Evolutionary conservation across 2,113 vertebrate species (phyloP), one percentile per base, ranked within the genome.

Genomic region (Aleadryas rufinucha): DNA sequence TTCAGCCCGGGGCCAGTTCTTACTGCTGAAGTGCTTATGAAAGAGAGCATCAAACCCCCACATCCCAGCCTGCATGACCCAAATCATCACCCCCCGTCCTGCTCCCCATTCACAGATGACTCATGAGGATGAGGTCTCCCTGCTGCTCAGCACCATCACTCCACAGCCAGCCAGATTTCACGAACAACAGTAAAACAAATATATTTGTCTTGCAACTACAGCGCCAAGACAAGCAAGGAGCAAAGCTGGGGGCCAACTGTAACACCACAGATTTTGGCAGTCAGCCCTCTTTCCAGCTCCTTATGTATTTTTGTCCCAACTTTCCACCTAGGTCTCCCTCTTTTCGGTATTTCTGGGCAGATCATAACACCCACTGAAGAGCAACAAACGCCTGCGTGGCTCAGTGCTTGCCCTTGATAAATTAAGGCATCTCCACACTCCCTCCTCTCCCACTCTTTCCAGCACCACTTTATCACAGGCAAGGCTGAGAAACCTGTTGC

Each of bases 221-320:
- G 90, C 1, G 89, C 97, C 96, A 97, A 97, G 94, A 95, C 95
- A 97, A 97, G 95, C 95, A 97, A 94, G 93, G 78, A 93, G 87
- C 74, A 70, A 90, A 97, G 94, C 84, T 94, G 94, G 90, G 74
- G 92, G 96, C 96, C 97, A 97, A 97, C 81, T 95, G 65, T 91
- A 97, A 95, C 95, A 97, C 94, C 91, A 85, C 81, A 6, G 63
- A 71, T 82, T 79, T 90, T 96, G 96, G 96, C 96, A 94, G 92
- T 1, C 93, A 64, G 92, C 92, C 92, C n/a, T 84, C 93, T 97
- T 96, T 95, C 95, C 95, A 97, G 37, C 72, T 94, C 72, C 93
- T 89, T 92, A 89, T 65, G 50, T 93, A 95, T 97, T 96, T 92
- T 89, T 89, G 88, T 94, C 93, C 88, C 86, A 94, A 87, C 83